A percentile compares a stretch with the other conserved stretches of the same genome.
These are phyloP conservation scores for Scleropages formosus DNA, from an alignment of 2,797 vertebrate species.

Conservation along the genomic window DNA sequence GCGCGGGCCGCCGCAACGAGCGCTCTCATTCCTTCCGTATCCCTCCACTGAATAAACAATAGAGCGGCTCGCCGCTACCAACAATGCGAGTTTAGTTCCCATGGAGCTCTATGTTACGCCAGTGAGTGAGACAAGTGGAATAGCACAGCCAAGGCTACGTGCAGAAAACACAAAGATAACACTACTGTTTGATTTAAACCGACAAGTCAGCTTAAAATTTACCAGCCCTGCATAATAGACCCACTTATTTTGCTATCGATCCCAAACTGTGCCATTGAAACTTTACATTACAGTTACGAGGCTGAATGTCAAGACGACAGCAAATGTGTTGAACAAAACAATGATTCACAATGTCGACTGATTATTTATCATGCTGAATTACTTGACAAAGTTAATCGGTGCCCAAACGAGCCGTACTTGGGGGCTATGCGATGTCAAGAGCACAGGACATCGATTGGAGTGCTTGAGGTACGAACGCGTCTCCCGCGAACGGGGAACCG, in stretches of 20 bases:
- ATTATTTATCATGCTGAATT: conserved; percentile 20
- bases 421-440: too few relatives aligned
- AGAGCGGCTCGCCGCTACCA: neutral
- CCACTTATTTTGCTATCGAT: too few relatives aligned
- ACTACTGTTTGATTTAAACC: conserved; percentile 20
- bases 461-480: too few relatives aligned
- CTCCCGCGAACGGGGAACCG: too few relatives aligned
- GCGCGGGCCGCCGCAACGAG: conserved; percentile 55
- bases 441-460: too few relatives aligned
- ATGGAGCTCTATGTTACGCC: neutral
- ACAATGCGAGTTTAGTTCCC: neutral
- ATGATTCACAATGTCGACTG: conserved; percentile 2
- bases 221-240: too few relatives aligned
- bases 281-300: neutral
- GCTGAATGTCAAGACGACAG: neutral
- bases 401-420: conserved; percentile 28
- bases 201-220: neutral
- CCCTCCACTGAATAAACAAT: neutral
- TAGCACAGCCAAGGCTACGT: conserved; percentile 7
- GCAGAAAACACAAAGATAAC: neutral
- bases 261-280: conserved; percentile 12
- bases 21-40: conserved; percentile 23
- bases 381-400: conserved; percentile 44
- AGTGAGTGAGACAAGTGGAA: neutral
- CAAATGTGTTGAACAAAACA: conserved; percentile 11